Percentiles rank a stretch among this genome's conserved stretches.
phyloP scores from a whole-genome alignment of 2,797 vertebrate species.

The Gephyroberyx darwinii region DNA sequence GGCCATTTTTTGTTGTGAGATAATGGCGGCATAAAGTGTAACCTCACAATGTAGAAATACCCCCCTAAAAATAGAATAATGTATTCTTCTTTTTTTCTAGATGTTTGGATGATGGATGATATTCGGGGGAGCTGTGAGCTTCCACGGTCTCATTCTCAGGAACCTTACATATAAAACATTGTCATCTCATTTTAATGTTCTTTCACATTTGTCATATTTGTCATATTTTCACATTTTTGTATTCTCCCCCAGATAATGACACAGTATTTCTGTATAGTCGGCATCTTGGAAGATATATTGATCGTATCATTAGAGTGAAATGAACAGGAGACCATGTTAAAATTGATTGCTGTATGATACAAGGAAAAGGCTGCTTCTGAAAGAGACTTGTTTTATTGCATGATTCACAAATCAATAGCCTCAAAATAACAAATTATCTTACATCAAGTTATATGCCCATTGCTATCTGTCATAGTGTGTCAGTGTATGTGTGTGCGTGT shows the following conservation, averaged over 20 bases:
- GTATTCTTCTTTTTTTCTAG: conserved; percentile 48
- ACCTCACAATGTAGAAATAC: conserved; percentile 46
- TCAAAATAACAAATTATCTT: conserved; percentile 67
- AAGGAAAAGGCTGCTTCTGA: conserved; percentile 38
- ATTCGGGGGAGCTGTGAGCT: conserved; percentile 30
- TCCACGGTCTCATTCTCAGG: conserved; percentile 25
- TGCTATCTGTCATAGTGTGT: conserved; percentile 59
- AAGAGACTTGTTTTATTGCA: conserved; percentile 59
- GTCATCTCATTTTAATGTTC: conserved; percentile 27
- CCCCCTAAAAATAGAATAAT: conserved; percentile 65
- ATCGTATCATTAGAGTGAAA: conserved; percentile 59
- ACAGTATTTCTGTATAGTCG: conserved; percentile 49
- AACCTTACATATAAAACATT: conserved; percentile 55
- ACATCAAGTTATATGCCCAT: conserved; percentile 51
- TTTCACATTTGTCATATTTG: conserved; percentile 49
- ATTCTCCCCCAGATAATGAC: conserved; percentile 35
- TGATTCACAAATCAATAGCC: conserved; percentile 67
- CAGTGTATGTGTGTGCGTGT: background rate
- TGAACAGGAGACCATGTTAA: conserved; percentile 41
- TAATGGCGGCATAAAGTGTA: conserved; percentile 51
- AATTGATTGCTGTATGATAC: conserved; percentile 49
- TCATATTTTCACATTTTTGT: conserved; percentile 19
- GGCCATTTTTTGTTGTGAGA: conserved; percentile 30
- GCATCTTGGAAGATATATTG: conserved; percentile 53
- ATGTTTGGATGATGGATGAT: conserved; percentile 72